These are phyloP conservation scores for Dendrocincla tyrannina DNA, from an alignment of 2,797 vertebrate species.

Conservation along the genomic window DNA sequence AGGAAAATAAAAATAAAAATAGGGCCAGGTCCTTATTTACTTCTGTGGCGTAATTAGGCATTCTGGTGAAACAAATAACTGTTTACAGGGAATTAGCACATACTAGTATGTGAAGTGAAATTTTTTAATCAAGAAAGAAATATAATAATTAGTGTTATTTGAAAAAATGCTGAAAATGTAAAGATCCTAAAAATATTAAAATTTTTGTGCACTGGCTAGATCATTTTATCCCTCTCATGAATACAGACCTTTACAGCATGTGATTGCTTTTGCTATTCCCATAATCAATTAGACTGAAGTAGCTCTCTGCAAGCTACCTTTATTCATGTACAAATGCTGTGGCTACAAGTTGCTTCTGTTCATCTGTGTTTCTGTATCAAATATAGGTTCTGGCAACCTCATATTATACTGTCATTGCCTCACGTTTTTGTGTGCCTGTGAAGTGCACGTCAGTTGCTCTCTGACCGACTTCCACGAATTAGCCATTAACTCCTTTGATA, in stretches of 20 bases:
- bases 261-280: not conserved
- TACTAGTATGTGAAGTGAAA: not conserved
- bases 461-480: not conserved
- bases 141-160: not conserved
- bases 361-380: not conserved
- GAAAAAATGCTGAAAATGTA: not conserved
- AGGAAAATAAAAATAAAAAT: not conserved
- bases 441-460: not conserved
- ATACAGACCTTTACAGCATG: not conserved
- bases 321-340: not conserved
- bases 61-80: not conserved
- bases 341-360: not conserved
- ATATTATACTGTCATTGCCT: not conserved
- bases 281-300: not conserved
- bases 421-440: not conserved
- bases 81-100: not conserved
- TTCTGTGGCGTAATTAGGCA: not conserved
- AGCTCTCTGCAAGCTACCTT: not conserved
- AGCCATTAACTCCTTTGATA: not conserved
- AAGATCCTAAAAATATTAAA: not conserved
- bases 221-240: not conserved
- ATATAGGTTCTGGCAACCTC: not conserved
- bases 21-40: not conserved
- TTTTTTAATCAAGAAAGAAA: not conserved
- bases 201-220: not conserved